Evolutionary conservation across 2,888 invertebrate genomes (phyloP).

Genomic region (Andrena camellia): DNA sequence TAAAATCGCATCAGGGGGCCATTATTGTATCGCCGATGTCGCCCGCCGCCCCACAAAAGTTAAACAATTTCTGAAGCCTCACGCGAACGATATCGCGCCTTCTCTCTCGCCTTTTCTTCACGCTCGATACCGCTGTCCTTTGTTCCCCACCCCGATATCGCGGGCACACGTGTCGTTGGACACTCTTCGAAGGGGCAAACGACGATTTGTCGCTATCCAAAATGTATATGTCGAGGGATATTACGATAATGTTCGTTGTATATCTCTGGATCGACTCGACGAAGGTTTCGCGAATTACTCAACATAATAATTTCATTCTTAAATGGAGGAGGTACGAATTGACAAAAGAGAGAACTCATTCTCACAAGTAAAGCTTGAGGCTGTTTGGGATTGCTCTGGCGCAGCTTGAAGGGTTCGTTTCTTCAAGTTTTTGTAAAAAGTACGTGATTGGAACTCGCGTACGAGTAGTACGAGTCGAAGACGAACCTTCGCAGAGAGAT

Average conservation of each 20-base stretch:
- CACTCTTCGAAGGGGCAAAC: constrained; percentile 71
- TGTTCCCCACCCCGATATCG: constrained; percentile 45
- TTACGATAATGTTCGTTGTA: no score
- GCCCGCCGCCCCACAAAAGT: constrained; percentile 72
- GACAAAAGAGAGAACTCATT: no score
- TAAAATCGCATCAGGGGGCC: constrained; percentile 79
- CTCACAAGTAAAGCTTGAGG: no score
- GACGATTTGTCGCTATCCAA: constrained; percentile 73
- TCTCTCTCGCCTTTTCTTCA: constrained; percentile 31
- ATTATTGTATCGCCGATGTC: constrained; percentile 78
- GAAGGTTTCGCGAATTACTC: no score
- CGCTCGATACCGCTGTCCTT: constrained; percentile 28
- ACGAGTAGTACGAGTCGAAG: constrained; percentile 21
- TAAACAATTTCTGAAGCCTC: constrained; percentile 77
- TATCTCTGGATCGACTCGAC: no score
- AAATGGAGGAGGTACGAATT: no score
- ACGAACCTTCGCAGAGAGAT: constrained; percentile 45
- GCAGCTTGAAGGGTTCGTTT: background rate
- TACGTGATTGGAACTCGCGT: background rate
- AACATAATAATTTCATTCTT: no score
- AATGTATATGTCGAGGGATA: background rate
- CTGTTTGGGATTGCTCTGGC: background rate
- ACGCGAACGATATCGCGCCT: constrained; percentile 52
- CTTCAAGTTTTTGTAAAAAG: background rate
- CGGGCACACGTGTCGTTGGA: constrained; percentile 75